These are phyloP conservation scores for Psilopsiagon aymara DNA, from an alignment of 2,113 vertebrate species.

Conservation along the genomic window DNA sequence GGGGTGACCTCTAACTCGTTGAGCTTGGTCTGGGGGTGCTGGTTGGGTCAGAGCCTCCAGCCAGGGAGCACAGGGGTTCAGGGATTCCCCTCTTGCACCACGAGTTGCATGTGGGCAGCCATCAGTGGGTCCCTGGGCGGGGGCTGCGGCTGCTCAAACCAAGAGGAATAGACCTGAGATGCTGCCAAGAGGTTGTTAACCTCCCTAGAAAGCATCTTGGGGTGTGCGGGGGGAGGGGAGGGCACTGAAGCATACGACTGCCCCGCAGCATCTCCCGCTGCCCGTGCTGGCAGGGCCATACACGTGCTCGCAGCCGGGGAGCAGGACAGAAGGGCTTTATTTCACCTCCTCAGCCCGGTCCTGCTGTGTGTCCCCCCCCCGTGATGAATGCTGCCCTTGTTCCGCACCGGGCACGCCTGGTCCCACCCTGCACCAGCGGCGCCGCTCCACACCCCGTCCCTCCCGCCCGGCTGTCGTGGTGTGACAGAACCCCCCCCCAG, in stretches of 20 bases:
- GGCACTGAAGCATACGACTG: accelerated
- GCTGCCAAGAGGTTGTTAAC: accelerated
- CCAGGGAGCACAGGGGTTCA: accelerated
- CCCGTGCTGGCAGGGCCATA: accelerated
- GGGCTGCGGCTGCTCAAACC: not conserved
- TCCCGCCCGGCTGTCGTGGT: not conserved
- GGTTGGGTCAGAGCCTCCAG: not conserved
- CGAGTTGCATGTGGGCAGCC: not conserved
- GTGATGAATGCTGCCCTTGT: not conserved
- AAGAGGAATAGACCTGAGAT: not conserved
- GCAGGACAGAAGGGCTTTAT: constrained; percentile 21
- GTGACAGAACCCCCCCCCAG: not conserved
- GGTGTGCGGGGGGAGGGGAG: not conserved
- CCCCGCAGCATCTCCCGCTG: accelerated
- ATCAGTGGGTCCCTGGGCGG: accelerated
- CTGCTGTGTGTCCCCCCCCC: not conserved
- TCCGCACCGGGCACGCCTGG: not conserved
- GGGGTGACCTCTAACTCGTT: accelerated
- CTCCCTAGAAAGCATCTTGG: not conserved
- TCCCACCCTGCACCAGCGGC: not conserved
- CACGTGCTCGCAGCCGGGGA: accelerated
- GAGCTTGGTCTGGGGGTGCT: not conserved
- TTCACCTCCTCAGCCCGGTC: not conserved
- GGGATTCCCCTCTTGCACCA: not conserved
- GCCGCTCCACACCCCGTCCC: accelerated